These are phyloP conservation scores for Lydus trimaculatus DNA, from an alignment of 2,888 invertebrate genomes.

Conservation along the genomic window DNA sequence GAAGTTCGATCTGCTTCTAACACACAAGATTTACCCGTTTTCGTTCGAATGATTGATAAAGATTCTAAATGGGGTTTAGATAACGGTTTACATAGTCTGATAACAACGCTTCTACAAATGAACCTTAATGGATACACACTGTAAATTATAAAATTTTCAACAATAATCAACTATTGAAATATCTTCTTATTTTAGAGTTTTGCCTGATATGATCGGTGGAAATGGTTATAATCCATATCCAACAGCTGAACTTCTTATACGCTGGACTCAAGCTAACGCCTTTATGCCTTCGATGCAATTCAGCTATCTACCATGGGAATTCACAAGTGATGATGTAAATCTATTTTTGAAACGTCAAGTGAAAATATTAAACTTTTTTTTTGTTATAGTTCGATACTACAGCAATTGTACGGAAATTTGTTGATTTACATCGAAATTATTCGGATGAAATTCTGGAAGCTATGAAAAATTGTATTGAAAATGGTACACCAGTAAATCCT, in stretches of 20 bases:
- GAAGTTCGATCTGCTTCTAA: conserved; percentile 77
- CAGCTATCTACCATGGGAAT: conserved; percentile 83
- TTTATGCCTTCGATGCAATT: conserved; percentile 84
- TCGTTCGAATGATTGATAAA: conserved; percentile 81
- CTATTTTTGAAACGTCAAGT: not conserved
- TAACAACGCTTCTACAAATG: conserved; percentile 74
- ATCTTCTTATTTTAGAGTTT: conserved; percentile 64
- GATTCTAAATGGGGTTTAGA: conserved; percentile 73
- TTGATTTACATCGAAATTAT: conserved; percentile 70
- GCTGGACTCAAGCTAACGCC: conserved; percentile 81
- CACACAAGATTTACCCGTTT: conserved; percentile 74
- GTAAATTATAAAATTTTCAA: conserved; percentile 41
- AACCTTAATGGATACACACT: conserved; percentile 61
- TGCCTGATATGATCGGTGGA: conserved; percentile 84
- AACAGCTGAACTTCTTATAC: conserved; percentile 70
- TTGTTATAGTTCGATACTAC: conserved; percentile 63
- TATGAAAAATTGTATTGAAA: conserved; percentile 66
- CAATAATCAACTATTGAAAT: conserved; percentile 25
- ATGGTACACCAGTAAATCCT: conserved; percentile 77
- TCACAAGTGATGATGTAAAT: conserved; percentile 55
- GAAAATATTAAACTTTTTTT: not conserved
- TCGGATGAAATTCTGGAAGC: conserved; percentile 69
- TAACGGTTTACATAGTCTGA: conserved; percentile 75
- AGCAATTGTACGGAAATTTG: conserved; percentile 69
- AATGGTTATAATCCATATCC: conserved; percentile 59